Percentiles rank a stretch among this genome's conserved stretches.
Conservation (phyloP, 2,797 vertebrate species). For the Alauda arvensis region DNA sequence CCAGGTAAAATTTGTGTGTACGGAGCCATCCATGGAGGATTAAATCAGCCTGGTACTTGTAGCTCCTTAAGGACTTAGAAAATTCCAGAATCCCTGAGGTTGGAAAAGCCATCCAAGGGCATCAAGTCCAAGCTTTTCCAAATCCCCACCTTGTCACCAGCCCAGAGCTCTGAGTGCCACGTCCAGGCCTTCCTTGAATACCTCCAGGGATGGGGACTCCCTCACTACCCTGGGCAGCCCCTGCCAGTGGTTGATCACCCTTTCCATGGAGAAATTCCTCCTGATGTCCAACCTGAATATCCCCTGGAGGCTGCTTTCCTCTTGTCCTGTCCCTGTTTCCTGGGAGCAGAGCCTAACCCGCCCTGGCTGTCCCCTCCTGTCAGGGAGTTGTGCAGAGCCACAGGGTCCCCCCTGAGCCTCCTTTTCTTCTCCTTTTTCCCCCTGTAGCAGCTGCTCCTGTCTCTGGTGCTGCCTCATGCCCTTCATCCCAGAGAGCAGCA, state of each 20-base stretch:
- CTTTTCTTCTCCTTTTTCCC: background rate
- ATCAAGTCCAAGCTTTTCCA: rapidly evolving
- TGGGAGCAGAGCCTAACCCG: background rate
- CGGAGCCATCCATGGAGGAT: background rate
- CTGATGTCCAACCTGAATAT: background rate
- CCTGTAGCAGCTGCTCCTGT: background rate
- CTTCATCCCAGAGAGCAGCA: background rate
- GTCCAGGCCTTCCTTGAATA: rapidly evolving
- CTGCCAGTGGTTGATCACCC: rapidly evolving
- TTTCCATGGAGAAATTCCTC: background rate
- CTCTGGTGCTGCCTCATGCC: background rate
- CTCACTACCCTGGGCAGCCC: background rate
- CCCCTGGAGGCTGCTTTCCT: rapidly evolving
- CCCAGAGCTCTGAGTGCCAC: background rate
- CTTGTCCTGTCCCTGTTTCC: background rate
- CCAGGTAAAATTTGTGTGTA: background rate
- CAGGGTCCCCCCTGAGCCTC: background rate
- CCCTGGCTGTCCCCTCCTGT: background rate
- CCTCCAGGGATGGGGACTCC: background rate
- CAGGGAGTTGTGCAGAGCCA: background rate
- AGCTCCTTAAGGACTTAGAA: background rate
- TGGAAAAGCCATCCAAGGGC: background rate
- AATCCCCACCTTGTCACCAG: background rate
- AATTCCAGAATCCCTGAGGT: background rate
- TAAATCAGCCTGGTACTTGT: background rate